These are phyloP conservation scores for Tillus elongatus DNA, from an alignment of 2,888 invertebrate genomes.

Conservation along the genomic window DNA sequence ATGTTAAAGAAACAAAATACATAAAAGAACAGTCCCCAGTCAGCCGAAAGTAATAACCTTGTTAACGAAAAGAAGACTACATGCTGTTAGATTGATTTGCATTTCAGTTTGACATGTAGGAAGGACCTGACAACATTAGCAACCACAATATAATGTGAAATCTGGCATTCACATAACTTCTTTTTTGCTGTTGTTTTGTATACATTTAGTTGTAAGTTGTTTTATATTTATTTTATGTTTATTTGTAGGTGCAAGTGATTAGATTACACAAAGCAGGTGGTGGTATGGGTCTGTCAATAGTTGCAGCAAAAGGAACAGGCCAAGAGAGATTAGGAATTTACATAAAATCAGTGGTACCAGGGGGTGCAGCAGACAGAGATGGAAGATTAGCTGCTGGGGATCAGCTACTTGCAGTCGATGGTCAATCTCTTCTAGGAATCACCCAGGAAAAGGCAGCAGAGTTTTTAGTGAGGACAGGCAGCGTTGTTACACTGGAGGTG, in stretches of 20 bases:
- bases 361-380: slow-evolving; percentile 86
- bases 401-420: slow-evolving; percentile 93
- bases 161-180: too few relatives aligned
- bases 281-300: slow-evolving; percentile 97
- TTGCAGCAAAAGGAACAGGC: slow-evolving; percentile 74
- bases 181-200: too few relatives aligned
- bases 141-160: too few relatives aligned
- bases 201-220: too few relatives aligned
- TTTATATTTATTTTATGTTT: neutral
- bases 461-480: slow-evolving; percentile 88
- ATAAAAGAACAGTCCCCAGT: too few relatives aligned
- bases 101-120: too few relatives aligned
- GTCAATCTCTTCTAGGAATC: slow-evolving; percentile 67
- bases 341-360: slow-evolving; percentile 96
- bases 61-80: too few relatives aligned
- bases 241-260: slow-evolving; percentile 59
- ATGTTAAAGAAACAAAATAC: too few relatives aligned
- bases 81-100: too few relatives aligned
- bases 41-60: too few relatives aligned
- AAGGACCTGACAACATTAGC: too few relatives aligned
- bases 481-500: slow-evolving; percentile 88
- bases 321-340: slow-evolving; percentile 79
- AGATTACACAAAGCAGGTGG: slow-evolving; percentile 88
- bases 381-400: slow-evolving; percentile 94
- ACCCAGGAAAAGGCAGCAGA: slow-evolving; percentile 88